Conservation (phyloP, 1,140 invertebrate species). For the Drosophila setifemur region DNA sequence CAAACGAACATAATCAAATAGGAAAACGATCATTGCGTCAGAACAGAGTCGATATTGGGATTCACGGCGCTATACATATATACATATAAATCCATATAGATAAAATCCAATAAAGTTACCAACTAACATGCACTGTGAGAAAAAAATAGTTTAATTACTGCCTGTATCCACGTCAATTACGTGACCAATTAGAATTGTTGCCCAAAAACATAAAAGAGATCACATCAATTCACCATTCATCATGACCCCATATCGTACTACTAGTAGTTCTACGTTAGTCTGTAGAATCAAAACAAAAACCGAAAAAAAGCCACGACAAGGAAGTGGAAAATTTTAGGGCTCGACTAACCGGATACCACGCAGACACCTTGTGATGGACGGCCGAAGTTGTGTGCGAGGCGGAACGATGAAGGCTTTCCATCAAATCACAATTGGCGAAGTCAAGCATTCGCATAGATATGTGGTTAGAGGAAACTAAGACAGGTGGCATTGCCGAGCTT, state of each 20-base stretch:
- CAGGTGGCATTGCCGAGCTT: too few species aligned
- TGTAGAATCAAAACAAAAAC: constrained; percentile 67
- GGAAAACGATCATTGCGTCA: constrained; percentile 13
- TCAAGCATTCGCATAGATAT: neutral
- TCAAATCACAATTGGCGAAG: neutral
- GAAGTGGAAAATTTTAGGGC: neutral
- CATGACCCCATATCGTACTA: neutral
- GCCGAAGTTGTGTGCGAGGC: neutral
- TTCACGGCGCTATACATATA: neutral
- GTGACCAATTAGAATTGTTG: constrained; percentile 18
- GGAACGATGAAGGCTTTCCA: neutral
- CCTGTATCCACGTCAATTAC: constrained; percentile 17
- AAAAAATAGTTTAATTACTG: constrained; percentile 15
- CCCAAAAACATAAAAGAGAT: constrained; percentile 6
- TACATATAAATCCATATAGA: neutral
- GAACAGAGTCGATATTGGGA: neutral
- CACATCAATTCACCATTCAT: constrained; percentile 5
- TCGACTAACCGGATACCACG: constrained; percentile 13
- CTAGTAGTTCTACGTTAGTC: constrained; percentile 17
- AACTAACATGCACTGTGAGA: constrained; percentile 25
- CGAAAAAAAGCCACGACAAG: constrained; percentile 15
- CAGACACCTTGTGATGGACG: neutral
- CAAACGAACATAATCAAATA: constrained; percentile 10
- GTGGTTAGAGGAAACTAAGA: neutral
- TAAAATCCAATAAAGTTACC: neutral